Evolutionary conservation across 2,113 vertebrate genomes (phyloP).

Genomic region (Tichodroma muraria): DNA sequence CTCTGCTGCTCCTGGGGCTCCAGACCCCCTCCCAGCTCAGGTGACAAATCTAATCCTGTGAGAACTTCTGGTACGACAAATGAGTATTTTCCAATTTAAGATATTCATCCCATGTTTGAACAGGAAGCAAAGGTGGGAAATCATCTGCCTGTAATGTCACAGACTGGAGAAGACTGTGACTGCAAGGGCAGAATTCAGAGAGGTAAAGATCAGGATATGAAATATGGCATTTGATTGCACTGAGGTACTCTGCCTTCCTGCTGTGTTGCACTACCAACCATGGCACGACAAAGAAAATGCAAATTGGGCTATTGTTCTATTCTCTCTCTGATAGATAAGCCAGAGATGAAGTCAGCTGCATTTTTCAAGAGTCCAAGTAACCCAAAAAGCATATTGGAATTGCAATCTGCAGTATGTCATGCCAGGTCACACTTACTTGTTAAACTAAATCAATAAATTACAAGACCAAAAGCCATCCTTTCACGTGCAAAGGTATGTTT

Average conservation of each 20-base stretch:
- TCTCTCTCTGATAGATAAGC: neutral
- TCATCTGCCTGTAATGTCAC: neutral
- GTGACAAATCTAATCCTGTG: neutral
- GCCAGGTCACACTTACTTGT: neutral
- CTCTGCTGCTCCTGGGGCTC: rapidly evolving
- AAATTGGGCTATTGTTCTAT: neutral
- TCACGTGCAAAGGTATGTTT: neutral
- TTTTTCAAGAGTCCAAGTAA: neutral
- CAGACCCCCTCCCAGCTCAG: neutral
- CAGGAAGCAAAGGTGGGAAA: neutral
- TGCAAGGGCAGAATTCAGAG: neutral
- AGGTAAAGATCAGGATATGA: neutral
- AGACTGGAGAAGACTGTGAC: neutral
- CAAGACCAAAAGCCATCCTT: neutral
- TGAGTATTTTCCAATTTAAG: neutral
- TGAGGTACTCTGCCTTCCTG: neutral
- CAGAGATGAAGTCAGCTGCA: neutral
- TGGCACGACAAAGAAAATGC: neutral
- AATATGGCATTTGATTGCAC: neutral
- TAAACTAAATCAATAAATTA: neutral
- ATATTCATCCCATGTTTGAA: neutral
- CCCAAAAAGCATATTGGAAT: neutral
- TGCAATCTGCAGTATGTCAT: neutral
- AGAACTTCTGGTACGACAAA: neutral
- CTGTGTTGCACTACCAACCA: neutral